Conservation (phyloP, 2,888 invertebrate genomes). For the Protonemura montana region DNA sequence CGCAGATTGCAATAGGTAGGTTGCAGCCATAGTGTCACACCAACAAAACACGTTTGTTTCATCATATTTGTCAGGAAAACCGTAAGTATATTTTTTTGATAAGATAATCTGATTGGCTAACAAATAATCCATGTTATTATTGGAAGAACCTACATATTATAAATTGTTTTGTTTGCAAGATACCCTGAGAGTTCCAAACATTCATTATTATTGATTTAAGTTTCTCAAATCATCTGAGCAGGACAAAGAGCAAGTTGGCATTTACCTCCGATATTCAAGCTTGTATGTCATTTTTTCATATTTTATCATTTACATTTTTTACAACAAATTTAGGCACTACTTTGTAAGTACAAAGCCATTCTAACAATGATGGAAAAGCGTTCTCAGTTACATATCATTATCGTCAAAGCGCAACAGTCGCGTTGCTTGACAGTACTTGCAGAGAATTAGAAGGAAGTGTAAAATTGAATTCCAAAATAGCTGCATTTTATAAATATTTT, state of each 20-base stretch:
- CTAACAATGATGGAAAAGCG: background rate
- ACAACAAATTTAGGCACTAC: background rate
- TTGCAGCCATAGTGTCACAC: too few species aligned
- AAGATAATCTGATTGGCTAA: too few species aligned
- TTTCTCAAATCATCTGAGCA: background rate
- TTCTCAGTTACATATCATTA: background rate
- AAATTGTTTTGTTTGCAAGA: background rate
- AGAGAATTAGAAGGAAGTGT: slow-evolving; percentile 5
- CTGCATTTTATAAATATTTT: background rate
- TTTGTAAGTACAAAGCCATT: slow-evolving; percentile 12
- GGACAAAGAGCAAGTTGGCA: background rate
- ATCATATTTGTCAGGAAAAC: too few species aligned
- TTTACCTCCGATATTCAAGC: background rate
- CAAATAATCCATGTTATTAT: too few species aligned
- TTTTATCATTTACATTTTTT: background rate
- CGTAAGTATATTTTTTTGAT: too few species aligned
- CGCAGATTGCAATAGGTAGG: too few species aligned
- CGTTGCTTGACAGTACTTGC: background rate
- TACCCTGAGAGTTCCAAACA: slow-evolving; percentile 7
- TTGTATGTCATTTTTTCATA: background rate
- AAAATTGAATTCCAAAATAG: background rate
- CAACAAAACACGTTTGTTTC: too few species aligned
- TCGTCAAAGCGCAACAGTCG: background rate
- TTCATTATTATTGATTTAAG: background rate
- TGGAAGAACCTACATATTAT: background rate